These are phyloP conservation scores for Branchellion lobata DNA, from an alignment of 2,888 invertebrate species.

Conservation along the genomic window DNA sequence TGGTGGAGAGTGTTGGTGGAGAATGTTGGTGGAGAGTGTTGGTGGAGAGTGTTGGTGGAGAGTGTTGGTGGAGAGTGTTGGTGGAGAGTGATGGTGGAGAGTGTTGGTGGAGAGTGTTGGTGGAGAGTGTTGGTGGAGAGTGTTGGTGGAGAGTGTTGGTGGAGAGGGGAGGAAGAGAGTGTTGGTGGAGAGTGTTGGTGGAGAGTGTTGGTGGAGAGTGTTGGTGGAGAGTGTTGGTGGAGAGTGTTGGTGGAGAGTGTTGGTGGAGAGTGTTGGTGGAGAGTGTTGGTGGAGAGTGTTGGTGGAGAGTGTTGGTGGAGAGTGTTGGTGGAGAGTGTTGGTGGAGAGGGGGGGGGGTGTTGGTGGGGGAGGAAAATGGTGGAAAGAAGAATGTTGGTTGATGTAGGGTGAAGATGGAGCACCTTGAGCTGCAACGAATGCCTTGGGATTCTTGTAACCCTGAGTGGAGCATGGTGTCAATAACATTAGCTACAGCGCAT, in stretches of 20 bases:
- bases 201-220: not conserved
- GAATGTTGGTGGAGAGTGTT: conserved; percentile 50
- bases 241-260: conserved; percentile 52
- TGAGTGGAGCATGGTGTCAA: conserved; percentile 26
- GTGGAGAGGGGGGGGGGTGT: conserved; percentile 50
- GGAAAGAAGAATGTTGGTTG: too few relatives aligned
- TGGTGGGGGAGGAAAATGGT: not conserved
- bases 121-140: not conserved
- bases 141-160: not conserved
- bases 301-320: not conserved
- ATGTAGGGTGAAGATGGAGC: not conserved
- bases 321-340: conserved; percentile 50
- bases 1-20: not conserved
- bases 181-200: not conserved
- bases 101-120: not conserved
- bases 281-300: not conserved
- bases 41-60: conserved; percentile 52
- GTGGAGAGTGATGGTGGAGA: not conserved
- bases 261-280: conserved; percentile 18
- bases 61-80: not conserved
- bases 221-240: conserved; percentile 20
- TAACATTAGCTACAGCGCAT: too few relatives aligned
- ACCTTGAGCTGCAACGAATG: conserved; percentile 53
- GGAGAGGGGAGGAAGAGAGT: too few relatives aligned
- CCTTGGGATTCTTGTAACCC: conserved; percentile 50